These are phyloP conservation scores for Punctoribates punctum DNA, from an alignment of 2,888 invertebrate genomes.

Conservation along the genomic window DNA sequence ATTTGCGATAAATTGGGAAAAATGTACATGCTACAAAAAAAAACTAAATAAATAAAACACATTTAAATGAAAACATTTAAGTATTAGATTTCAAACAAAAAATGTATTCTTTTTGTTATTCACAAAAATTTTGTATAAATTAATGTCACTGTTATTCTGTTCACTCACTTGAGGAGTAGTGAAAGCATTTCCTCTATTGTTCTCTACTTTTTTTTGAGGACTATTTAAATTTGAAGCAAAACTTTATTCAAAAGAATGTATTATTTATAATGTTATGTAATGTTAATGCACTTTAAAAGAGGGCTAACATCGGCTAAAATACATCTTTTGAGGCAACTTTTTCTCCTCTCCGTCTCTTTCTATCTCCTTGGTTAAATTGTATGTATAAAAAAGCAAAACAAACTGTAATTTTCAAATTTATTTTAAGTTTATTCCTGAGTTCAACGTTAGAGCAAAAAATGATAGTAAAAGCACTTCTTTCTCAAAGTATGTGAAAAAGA, in stretches of 20 bases:
- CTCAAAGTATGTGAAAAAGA: neutral
- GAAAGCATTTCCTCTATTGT: no score
- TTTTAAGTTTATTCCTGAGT: neutral
- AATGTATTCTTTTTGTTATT: no score
- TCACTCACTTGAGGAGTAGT: no score
- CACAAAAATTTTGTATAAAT: no score
- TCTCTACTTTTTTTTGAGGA: no score
- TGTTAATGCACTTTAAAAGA: constrained; percentile 21
- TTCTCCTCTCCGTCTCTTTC: neutral
- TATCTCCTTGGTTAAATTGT: neutral
- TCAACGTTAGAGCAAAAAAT: neutral
- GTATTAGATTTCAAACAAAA: no score
- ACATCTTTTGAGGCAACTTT: neutral
- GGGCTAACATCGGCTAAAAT: neutral
- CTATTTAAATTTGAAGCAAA: neutral
- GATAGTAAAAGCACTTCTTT: neutral
- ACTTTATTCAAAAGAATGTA: constrained; percentile 13
- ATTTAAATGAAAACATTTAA: no score
- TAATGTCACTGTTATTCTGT: no score
- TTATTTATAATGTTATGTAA: constrained; percentile 12
- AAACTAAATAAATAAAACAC: no score
- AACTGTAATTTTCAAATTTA: neutral
- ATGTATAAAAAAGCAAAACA: neutral
- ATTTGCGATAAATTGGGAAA: no score
- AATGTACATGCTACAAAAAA: no score